Evolutionary conservation across 35 echinoderm and acorn worm genomes (phyloP), one percentile per base, ranked within the genome.

Genomic region (Patiria miniata): DNA sequence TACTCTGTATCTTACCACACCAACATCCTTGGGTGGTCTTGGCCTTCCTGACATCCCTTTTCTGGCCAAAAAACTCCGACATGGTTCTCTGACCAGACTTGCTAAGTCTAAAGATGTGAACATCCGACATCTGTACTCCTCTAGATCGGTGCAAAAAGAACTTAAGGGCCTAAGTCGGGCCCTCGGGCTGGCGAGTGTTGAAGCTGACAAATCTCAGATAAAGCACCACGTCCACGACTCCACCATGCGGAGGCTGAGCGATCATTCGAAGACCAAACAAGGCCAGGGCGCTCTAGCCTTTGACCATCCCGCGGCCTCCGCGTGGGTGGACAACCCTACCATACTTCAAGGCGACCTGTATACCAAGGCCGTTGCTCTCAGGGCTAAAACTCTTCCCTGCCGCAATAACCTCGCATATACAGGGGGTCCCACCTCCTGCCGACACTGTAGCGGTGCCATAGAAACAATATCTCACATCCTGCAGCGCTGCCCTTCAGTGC

Each of bases 241-340:
- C 73, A 78, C 36, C 9, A 9, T 15, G 9, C 12, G 12, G 28
- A 29, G 36, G 73, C 73, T 78, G 9, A 9, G 36, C 21, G 36
- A 8, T 12, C 36, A 26, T 29, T 12, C 73, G n/a, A 21, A 29
- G 8, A 12, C 73, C 9, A 78, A 78, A 78, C 73, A 78, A 78
- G 73, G 73, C 12, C 73, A 78, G 29, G 73, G 73, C 29, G 9
- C 36, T 78, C 73, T 9, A 9, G 73, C 73, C 73, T 78, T 78
- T 30, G 36, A 78, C 36, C 73, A 78, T 30, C 9, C 28, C 36
- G 73, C 73, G 9, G 12, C 73, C 9, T 26, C 73, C 9, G 12
- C 9, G 73, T 78, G 73, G 73, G 29, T 30, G n/a, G 36, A 21
- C 36, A 12, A 29, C 9, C 73, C 73, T 29, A 78, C 73, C 8